Evolutionary conservation across 1,140 invertebrate species (phyloP).

Genomic region (Neoseiulus cucumeris): DNA sequence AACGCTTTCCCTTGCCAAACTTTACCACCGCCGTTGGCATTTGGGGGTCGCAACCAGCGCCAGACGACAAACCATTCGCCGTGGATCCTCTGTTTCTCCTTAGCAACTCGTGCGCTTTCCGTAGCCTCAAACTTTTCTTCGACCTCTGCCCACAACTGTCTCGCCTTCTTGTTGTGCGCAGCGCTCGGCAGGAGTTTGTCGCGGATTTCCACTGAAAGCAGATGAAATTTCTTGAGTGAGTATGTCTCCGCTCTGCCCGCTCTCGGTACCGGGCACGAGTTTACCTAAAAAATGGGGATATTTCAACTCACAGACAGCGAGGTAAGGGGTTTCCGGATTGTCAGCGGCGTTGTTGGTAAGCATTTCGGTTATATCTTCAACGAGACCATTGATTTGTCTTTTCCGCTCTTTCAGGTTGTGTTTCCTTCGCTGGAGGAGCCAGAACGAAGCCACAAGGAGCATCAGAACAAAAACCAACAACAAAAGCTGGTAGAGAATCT

Average conservation of each 20-base stretch:
- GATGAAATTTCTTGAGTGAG: background rate
- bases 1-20: conserved; percentile 3
- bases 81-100: background rate
- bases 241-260: background rate
- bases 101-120: background rate
- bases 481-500: background rate
- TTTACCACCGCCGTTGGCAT: background rate
- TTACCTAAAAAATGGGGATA: no score
- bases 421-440: background rate
- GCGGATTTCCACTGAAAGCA: background rate
- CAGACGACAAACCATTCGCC: conserved; percentile 2
- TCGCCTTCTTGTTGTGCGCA: background rate
- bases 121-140: background rate
- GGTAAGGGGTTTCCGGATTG: background rate
- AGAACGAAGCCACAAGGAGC: background rate
- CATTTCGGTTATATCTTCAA: background rate
- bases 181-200: background rate
- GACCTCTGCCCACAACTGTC: background rate
- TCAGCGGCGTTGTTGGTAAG: conserved; percentile 4
- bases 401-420: background rate
- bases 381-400: background rate
- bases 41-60: background rate
- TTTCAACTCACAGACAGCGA: background rate
- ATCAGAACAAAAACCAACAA: background rate
- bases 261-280: no score